Percentiles rank a stretch among this genome's conserved stretches.
Evolutionary conservation across 2,797 vertebrate species (phyloP).

Genomic region (Sebastes cheni): DNA sequence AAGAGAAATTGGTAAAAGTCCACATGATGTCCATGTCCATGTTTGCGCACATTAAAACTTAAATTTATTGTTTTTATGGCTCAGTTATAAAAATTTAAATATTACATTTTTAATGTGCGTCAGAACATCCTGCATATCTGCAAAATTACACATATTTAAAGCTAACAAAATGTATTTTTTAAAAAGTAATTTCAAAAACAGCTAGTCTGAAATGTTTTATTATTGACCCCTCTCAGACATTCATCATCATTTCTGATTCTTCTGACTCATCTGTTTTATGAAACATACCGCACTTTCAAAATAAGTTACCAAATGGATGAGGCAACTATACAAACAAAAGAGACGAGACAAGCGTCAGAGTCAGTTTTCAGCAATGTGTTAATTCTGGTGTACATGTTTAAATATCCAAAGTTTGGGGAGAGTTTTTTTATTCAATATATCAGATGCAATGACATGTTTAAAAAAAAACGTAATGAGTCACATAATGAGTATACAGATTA

Average conservation of each 20-base stretch:
- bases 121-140: background rate
- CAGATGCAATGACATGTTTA: background rate
- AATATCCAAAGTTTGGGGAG: background rate
- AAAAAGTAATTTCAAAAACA: background rate
- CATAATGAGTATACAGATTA: background rate
- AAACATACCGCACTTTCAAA: slow-evolving; percentile 22
- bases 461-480: background rate
- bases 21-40: background rate
- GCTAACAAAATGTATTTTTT: background rate
- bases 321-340: background rate
- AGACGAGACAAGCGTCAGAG: background rate
- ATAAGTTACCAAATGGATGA: background rate
- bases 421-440: background rate
- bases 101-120: background rate
- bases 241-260: slow-evolving; percentile 9
- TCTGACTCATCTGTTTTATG: slow-evolving; percentile 35
- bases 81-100: background rate
- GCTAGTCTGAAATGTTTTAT: background rate
- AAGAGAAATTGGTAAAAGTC: background rate
- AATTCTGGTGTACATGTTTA: background rate
- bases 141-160: background rate
- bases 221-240: background rate
- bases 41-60: background rate
- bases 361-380: background rate
- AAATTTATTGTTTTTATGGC: background rate